Evolutionary conservation across 2,113 vertebrate genomes (phyloP).

Genomic region (Oncorhynchus kisutch): DNA sequence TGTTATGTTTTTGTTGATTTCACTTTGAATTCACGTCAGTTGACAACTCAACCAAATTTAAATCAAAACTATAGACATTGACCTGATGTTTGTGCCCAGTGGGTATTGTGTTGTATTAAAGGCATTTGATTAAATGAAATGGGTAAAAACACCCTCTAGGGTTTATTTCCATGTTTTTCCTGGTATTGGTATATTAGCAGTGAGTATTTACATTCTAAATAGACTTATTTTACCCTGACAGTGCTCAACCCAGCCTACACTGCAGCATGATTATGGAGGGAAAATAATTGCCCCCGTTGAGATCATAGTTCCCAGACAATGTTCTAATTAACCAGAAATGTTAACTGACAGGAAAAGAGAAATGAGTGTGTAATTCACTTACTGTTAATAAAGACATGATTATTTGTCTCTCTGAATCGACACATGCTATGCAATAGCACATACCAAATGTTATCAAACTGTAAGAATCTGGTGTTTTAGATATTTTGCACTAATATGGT

Average conservation of each 20-base stretch:
- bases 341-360: neutral
- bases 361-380: neutral
- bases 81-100: too few relatives aligned
- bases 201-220: neutral
- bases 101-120: neutral
- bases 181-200: neutral
- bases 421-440: neutral
- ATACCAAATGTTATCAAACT: neutral
- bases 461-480: neutral
- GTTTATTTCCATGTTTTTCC: neutral
- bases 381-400: neutral
- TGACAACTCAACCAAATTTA: too few relatives aligned
- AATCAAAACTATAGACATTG: too few relatives aligned
- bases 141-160: neutral
- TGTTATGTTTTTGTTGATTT: neutral
- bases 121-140: neutral
- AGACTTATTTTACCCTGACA: neutral
- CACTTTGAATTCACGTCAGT: too few relatives aligned
- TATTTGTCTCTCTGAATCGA: neutral
- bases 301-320: neutral
- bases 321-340: neutral
- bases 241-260: neutral
- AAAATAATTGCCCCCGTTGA: neutral
- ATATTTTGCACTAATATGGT: neutral
- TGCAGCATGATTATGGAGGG: neutral